Conservation (phyloP, 2,888 invertebrate genomes). For the Coleophora deauratella region DNA sequence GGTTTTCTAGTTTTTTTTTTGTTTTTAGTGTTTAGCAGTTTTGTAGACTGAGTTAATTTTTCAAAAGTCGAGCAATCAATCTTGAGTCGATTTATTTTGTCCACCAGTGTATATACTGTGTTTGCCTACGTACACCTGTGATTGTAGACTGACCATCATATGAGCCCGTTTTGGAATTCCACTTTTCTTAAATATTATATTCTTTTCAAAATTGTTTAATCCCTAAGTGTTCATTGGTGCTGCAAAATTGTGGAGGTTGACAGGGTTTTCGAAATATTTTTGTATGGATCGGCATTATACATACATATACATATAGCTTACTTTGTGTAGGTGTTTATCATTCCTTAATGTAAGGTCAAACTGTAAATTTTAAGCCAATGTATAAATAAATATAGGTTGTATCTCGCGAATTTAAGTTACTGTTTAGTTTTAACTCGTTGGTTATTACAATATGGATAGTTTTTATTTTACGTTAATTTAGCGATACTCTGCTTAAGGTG, state of each 20-base stretch:
- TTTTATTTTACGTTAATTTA: too few relatives aligned
- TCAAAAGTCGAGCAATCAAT: too few relatives aligned
- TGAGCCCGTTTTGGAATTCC: too few relatives aligned
- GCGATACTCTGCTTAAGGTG: too few relatives aligned
- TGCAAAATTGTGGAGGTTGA: conserved; percentile 47
- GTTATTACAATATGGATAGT: conserved; percentile 12
- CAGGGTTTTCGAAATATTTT: conserved; percentile 54
- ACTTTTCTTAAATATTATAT: not conserved
- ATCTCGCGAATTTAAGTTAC: conserved; percentile 39
- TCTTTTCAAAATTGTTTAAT: conserved; percentile 32
- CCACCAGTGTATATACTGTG: too few relatives aligned
- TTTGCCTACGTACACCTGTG: conserved; percentile 21
- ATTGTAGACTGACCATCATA: conserved; percentile 20
- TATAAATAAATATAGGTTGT: conserved; percentile 30
- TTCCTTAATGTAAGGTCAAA: conserved; percentile 51
- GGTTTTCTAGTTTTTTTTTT: too few relatives aligned
- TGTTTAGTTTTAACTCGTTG: conserved; percentile 18
- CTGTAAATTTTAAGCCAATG: conserved; percentile 49
- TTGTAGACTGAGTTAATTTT: too few relatives aligned
- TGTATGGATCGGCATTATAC: conserved; percentile 37
- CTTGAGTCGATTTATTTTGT: too few relatives aligned
- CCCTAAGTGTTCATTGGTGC: conserved; percentile 60
- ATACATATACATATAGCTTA: too few relatives aligned
- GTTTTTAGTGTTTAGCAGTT: too few relatives aligned
- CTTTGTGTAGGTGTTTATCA: conserved; percentile 38